Base-by-base conservation (phyloP, 2,888 invertebrate species). In the Drosophila testacea region DNA sequence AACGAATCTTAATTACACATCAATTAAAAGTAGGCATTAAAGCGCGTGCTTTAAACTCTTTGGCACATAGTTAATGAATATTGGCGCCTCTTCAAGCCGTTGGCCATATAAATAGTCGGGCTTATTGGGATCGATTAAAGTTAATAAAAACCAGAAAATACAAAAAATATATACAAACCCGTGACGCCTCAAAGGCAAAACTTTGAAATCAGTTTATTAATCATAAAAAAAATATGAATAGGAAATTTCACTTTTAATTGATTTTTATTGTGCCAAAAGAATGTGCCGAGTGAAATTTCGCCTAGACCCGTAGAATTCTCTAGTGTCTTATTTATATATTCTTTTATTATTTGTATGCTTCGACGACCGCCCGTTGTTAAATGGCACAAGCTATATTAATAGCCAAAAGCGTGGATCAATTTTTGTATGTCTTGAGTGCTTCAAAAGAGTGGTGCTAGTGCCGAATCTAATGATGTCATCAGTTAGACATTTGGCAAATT, bases 1-100 rank as follows among this genome's bases (percentile, higher is more conserved):
- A 79, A 67, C 89, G 72, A 88, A 84, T 84, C 76, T 77, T 88
- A 88, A 84, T 86, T 79, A 81, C 63, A 73, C 73, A 69, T 61
- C 64, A 69, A 79, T 83, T 78, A 60, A 73, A 61, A 47, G 13
- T 10, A 28, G 51, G 38, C 63, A 47, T 54, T 46, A 57, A 51
- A 68, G 60, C 76, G 71, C 83, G 83, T 79, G 86, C 86, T 75
- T 56, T 38, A 46, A 68, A 52, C 52, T 62, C 72, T 71, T 69
- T 69, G 55, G 50, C 56, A 70, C 68, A 69, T 83, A 71, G 83
- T 83, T 88, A 84, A 88, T 88, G 84, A 70, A 72, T 64, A 48
- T 62, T 30, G 57, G 60, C 61, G 54, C 61, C 60, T 47, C n/a
- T 46, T 22, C 44, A 13, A 30, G 50, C 64, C 64, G 11, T 30